Evolutionary conservation across 2,888 invertebrate species (phyloP), one percentile per base, ranked within the genome.

Genomic region (Lobophora halterata): DNA sequence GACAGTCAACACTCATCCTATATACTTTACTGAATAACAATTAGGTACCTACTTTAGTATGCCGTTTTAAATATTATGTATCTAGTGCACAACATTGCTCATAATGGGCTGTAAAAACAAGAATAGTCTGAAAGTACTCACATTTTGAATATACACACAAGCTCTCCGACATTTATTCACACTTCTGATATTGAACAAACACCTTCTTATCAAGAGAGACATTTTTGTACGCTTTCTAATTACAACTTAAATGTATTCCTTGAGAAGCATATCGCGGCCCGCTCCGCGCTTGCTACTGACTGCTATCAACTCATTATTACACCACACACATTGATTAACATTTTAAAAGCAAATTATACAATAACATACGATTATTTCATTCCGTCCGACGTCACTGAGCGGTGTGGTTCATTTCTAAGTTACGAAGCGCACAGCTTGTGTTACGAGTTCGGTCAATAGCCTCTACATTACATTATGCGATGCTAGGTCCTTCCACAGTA

Each of bases 281-380:
- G 26, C 45, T 33, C 41, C 50, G 51, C 61, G 48, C 58, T 54
- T 56, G 61, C 63, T 55, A 76, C 79, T 80, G 66, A 65, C 50
- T 61, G 63, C 66, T 79, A 79, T 79, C 80, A 69, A 51, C 49
- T 51, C 61, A 57, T 69, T 80, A 80, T 79, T 79, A 71, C 55
- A 55, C 59, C 61, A 53, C 53, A 54, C n/a, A 62, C 60, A 61
- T 70, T 71, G 69, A 79, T 81, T 81, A 75, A 55, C 73, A 77
- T 78, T 74, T 64, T 61, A 59, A 73, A 49, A 71, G 55, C 57
- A 57, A 61, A 71, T 71, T 70, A 67, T 64, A 65, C 46, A 62
- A n/a, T 62, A 61, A 50, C 38, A 55, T 37, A 58, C 32, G 36
- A 60, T 58, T 61, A 56, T 61, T 55, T 63, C 49, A 58, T 62